phyloP scores from a whole-genome alignment of 2,113 vertebrate genomes.

The Chaetodon trifascialis region DNA sequence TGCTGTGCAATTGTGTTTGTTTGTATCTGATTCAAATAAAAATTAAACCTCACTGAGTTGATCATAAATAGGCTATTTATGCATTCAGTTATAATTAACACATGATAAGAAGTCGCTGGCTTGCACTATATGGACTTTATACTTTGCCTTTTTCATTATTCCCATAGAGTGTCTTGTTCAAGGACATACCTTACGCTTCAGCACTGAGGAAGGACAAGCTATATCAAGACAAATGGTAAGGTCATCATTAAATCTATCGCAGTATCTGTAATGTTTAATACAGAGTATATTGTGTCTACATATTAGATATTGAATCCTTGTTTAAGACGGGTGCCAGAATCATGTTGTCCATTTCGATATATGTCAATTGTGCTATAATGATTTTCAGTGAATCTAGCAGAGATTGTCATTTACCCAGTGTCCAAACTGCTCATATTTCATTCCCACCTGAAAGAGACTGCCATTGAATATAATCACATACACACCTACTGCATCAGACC shows the following conservation, averaged over 20 bases:
- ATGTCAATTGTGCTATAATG: constrained; percentile 80
- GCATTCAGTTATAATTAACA: constrained; percentile 39
- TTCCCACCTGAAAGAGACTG: constrained; percentile 82
- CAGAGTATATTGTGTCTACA: constrained; percentile 71
- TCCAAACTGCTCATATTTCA: constrained; percentile 87
- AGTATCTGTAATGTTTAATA: constrained; percentile 74
- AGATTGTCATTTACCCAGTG: constrained; percentile 86
- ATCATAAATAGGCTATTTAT: constrained; percentile 13
- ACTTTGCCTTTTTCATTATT: constrained; percentile 56
- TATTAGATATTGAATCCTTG: constrained; percentile 82
- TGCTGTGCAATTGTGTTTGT: neutral
- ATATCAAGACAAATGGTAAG: constrained; percentile 83
- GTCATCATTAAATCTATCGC: constrained; percentile 83
- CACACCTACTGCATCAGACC: constrained; percentile 83
- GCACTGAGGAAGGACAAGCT: constrained; percentile 72
- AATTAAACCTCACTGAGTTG: constrained; percentile 11
- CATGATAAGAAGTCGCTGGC: constrained; percentile 3
- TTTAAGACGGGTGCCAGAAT: constrained; percentile 74
- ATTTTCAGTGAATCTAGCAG: constrained; percentile 83
- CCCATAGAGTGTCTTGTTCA: constrained; percentile 59
- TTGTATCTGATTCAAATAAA: constrained; percentile 7
- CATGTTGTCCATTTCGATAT: constrained; percentile 78
- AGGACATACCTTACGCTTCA: constrained; percentile 71
- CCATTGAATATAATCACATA: constrained; percentile 84
- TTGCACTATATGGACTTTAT: constrained; percentile 21